Conservation (phyloP, 2,888 invertebrate genomes). For the Minunthozetes semirufus region DNA sequence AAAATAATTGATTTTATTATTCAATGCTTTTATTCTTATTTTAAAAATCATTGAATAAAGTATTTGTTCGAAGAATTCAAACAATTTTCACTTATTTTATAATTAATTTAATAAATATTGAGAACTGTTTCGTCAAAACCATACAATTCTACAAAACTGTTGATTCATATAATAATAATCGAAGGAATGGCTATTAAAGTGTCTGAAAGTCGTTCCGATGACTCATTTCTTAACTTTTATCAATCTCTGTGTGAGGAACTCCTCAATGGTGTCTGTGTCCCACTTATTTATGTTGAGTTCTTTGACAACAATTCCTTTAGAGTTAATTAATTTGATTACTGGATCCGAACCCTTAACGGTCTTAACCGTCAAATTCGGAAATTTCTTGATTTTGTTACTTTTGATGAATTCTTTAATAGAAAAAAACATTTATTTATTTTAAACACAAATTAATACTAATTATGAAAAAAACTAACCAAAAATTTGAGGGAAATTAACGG, state of each 20-base stretch:
- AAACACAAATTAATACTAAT: constrained; percentile 6
- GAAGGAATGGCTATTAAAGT: too few relatives aligned
- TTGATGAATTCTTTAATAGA: constrained; percentile 75
- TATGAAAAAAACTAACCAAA: constrained; percentile 56
- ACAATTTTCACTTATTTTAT: too few relatives aligned
- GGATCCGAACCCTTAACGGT: constrained; percentile 92
- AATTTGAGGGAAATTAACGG: constrained; percentile 94
- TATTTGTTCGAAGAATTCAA: too few relatives aligned
- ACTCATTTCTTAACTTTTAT: too few relatives aligned
- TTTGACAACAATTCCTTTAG: constrained; percentile 72
- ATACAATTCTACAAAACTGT: too few relatives aligned
- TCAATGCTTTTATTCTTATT: too few relatives aligned
- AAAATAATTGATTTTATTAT: too few relatives aligned
- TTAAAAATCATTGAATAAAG: too few relatives aligned
- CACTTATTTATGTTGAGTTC: constrained; percentile 88
- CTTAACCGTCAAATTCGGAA: constrained; percentile 81
- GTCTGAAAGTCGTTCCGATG: too few relatives aligned
- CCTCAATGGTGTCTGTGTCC: constrained; percentile 96
- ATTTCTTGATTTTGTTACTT: constrained; percentile 79
- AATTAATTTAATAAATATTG: too few relatives aligned
- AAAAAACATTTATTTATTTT: constrained; percentile 36
- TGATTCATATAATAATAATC: too few relatives aligned
- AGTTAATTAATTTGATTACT: constrained; percentile 79
- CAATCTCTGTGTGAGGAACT: constrained; percentile 56
- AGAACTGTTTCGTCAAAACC: too few relatives aligned